Percentiles rank a stretch among this genome's conserved stretches.
phyloP scores from a whole-genome alignment of 2,888 invertebrate genomes.

The Leucoptera coffeella region DNA sequence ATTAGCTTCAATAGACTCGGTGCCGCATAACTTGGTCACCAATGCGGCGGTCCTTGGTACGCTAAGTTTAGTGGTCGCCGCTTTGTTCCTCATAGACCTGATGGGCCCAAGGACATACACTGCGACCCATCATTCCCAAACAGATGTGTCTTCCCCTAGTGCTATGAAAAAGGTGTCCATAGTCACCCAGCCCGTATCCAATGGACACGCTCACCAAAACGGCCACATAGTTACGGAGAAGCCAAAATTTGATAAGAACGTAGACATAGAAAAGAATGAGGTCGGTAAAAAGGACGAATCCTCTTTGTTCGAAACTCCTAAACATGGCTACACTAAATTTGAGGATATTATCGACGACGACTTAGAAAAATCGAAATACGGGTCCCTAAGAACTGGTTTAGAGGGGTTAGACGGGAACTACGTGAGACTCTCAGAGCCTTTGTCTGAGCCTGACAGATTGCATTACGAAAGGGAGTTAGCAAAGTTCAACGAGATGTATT shows the following conservation, averaged over 20 bases:
- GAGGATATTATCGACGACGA: conserved; percentile 18
- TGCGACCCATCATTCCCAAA: conserved; percentile 30
- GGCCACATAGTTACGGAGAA: conserved; percentile 13
- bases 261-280: conserved; percentile 18
- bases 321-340: conserved; percentile 19
- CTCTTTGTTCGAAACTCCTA: conserved; percentile 18
- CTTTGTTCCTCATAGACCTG: conserved; percentile 63
- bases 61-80: conserved; percentile 59
- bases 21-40: conserved; percentile 60
- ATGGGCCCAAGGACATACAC: conserved; percentile 49
- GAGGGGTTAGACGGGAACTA: conserved; percentile 36
- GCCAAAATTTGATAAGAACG: conserved; percentile 14
- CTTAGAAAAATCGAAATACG: conserved; percentile 36
- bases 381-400: conserved; percentile 32
- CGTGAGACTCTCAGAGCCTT: conserved; percentile 29
- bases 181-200: conserved; percentile 11
- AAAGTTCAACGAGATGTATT: conserved; percentile 38
- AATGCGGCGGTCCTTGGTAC: conserved; percentile 67
- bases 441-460: conserved; percentile 23
- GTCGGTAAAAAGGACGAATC: conserved; percentile 19
- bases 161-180: conserved; percentile 27
- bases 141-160: conserved; percentile 20
- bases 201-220: conserved; percentile 5
- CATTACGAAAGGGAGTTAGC: conserved; percentile 40
- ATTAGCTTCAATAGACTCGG: conserved; percentile 64